These are phyloP conservation scores for Frankliniella fusca DNA, from an alignment of 2,888 invertebrate genomes.

Conservation along the genomic window DNA sequence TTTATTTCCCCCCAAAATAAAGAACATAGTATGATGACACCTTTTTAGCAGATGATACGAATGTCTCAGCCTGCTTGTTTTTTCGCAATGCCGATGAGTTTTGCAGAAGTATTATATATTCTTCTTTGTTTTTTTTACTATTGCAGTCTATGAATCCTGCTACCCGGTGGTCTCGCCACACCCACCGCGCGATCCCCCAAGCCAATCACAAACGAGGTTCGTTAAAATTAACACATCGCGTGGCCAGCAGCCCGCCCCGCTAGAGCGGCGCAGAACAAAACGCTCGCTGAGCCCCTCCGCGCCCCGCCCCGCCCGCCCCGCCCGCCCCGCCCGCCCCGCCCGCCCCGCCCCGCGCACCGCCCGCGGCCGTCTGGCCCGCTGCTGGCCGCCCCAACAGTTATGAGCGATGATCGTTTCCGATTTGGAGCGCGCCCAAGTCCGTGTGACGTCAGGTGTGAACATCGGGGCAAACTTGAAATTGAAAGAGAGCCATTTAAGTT, in stretches of 20 bases:
- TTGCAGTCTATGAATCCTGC: not conserved
- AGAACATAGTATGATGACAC: too few species aligned
- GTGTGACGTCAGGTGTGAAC: slow-evolving; percentile 14
- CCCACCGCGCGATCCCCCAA: not conserved
- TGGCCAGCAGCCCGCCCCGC: not conserved
- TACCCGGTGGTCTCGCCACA: not conserved
- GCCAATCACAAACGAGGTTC: not conserved
- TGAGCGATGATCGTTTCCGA: not conserved
- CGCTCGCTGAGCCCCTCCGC: not conserved
- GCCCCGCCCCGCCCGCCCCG: not conserved
- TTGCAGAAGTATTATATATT: too few species aligned
- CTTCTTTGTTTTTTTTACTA: too few species aligned
- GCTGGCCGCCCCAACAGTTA: not conserved
- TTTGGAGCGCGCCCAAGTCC: not conserved
- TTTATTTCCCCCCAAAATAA: too few species aligned
- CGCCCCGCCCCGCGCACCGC: not conserved
- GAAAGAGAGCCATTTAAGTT: not conserved
- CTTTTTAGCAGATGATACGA: too few species aligned
- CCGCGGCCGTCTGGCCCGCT: not conserved
- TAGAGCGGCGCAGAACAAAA: not conserved
- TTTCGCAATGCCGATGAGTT: too few species aligned
- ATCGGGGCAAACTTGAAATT: not conserved
- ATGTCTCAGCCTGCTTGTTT: too few species aligned
- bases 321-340: too few species aligned
- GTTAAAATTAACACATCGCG: not conserved